phyloP scores from a whole-genome alignment of 2,888 invertebrate species.

The Imbricaverruca yamaguchii region DNA sequence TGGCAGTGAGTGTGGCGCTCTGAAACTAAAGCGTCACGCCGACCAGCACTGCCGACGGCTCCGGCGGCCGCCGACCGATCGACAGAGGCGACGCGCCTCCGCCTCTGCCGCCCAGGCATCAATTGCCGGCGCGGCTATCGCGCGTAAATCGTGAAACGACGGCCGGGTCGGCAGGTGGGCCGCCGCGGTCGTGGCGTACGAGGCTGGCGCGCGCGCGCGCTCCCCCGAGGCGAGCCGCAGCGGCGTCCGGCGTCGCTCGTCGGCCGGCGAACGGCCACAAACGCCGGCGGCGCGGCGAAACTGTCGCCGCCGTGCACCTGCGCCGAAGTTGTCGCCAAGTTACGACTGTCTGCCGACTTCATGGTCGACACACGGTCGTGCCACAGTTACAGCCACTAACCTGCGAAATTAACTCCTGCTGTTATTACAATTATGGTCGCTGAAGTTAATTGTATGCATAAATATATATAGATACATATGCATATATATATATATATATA shows the following conservation, averaged over 20 bases:
- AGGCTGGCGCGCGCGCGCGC: no score
- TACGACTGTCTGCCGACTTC: not conserved
- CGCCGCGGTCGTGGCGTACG: no score
- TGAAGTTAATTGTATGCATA: not conserved
- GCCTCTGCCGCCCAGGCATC: not conserved
- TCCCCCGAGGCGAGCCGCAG: not conserved
- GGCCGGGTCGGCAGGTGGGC: no score
- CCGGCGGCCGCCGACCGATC: no score
- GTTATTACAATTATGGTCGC: no score
- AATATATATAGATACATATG: conserved; percentile 27
- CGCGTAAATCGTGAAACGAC: not conserved
- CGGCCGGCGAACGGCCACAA: not conserved
- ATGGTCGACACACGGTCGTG: not conserved
- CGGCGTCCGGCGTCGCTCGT: not conserved
- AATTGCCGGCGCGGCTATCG: not conserved
- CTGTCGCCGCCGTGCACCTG: not conserved
- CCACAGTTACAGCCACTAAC: no score
- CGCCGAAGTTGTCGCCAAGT: not conserved
- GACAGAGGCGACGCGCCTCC: not conserved
- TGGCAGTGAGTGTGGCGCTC: no score
- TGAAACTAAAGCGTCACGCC: no score
- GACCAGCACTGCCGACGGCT: no score
- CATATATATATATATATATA: conserved; percentile 28
- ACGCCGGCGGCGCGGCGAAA: not conserved
- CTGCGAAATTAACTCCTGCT: no score